These are phyloP conservation scores for Pituophis catenifer DNA, from an alignment of 2,113 vertebrate genomes.

Conservation along the genomic window DNA sequence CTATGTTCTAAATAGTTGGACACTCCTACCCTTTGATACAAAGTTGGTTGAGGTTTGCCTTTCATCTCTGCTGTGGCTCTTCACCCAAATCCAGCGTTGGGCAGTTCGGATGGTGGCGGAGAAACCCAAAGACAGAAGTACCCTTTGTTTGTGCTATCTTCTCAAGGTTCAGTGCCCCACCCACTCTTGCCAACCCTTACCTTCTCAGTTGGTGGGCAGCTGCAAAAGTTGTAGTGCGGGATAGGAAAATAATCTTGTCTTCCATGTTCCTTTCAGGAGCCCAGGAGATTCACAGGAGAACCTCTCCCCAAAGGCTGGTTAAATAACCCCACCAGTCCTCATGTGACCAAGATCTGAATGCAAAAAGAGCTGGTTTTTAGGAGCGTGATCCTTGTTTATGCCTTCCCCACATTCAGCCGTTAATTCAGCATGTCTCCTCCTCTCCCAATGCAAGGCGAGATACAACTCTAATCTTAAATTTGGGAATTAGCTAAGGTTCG, in stretches of 20 bases:
- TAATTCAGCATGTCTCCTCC: constrained; percentile 14
- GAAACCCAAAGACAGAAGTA: background rate
- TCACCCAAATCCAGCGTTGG: background rate
- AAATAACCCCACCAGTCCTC: background rate
- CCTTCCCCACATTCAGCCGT: too few relatives aligned
- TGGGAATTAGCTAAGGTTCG: background rate
- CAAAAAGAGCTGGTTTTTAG: background rate
- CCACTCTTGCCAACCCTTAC: background rate
- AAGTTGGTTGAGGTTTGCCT: too few relatives aligned
- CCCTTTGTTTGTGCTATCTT: background rate
- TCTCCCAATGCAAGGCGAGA: rapidly evolving
- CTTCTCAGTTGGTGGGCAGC: constrained; percentile 11
- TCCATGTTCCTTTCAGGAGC: background rate
- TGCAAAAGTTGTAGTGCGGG: constrained; percentile 8
- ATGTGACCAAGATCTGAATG: background rate
- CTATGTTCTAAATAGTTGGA: background rate
- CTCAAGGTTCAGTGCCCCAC: background rate
- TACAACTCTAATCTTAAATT: background rate
- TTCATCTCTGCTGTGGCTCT: too few relatives aligned
- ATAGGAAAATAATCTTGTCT: constrained; percentile 1
- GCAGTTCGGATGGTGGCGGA: background rate
- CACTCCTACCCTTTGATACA: background rate
- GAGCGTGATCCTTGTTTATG: background rate
- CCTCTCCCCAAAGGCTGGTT: background rate
- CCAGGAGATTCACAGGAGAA: background rate